These are phyloP conservation scores for Eospalax fontanierii DNA, from an alignment of 2,797 vertebrate species.

Conservation along the genomic window DNA sequence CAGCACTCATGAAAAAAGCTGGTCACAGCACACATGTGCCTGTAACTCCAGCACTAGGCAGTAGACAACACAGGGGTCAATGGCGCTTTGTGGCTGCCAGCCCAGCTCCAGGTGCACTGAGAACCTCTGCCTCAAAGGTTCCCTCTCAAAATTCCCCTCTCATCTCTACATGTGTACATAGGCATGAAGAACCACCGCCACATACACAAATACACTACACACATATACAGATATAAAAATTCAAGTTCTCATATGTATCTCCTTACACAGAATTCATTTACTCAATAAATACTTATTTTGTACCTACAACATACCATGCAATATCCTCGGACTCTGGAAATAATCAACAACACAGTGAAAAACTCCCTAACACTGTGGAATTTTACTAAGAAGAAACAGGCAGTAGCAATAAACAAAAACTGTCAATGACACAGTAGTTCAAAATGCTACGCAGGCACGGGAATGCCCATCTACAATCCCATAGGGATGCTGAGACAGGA, in stretches of 20 bases:
- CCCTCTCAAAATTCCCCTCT: background rate
- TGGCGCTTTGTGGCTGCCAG: background rate
- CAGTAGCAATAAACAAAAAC: background rate
- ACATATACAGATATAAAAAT: background rate
- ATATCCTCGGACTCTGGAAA: constrained; percentile 39
- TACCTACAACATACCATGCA: background rate
- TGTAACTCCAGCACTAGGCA: background rate
- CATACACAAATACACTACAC: background rate
- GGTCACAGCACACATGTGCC: background rate
- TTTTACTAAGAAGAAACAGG: background rate
- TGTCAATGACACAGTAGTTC: background rate
- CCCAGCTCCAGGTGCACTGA: background rate
- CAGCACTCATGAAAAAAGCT: background rate
- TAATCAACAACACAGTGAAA: constrained; percentile 17
- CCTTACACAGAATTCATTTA: constrained; percentile 51
- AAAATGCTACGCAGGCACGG: background rate
- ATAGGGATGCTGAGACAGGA: background rate
- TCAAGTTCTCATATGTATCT: constrained; percentile 14
- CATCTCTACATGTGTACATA: background rate
- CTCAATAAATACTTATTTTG: constrained; percentile 33
- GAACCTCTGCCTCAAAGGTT: background rate
- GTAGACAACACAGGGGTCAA: background rate
- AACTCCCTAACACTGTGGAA: background rate
- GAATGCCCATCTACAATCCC: background rate
- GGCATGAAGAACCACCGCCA: background rate